Conservation (phyloP, 2,113 vertebrate species). For the Oncorhynchus mykiss region DNA sequence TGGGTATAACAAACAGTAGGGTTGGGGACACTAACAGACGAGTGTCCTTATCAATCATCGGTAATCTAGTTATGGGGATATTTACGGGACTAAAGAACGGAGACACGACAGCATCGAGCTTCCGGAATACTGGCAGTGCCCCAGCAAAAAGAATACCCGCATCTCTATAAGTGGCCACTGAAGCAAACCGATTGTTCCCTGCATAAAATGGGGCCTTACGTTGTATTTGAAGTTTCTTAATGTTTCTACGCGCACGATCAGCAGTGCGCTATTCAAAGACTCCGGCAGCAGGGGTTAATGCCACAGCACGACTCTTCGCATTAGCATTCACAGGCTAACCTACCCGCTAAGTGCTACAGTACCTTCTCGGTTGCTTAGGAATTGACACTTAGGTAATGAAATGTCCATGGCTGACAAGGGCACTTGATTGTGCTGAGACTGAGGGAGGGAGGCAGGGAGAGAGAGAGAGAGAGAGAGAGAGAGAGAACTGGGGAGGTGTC, state of each 20-base stretch:
- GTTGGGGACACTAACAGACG: constrained; percentile 21
- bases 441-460: neutral
- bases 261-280: neutral
- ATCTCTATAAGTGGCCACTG: constrained; percentile 43
- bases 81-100: constrained; percentile 59
- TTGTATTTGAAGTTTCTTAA: constrained; percentile 29
- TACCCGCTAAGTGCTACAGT: constrained; percentile 43
- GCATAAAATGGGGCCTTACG: constrained; percentile 29
- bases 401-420: constrained; percentile 60
- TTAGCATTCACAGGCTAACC: constrained; percentile 45
- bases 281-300: neutral
- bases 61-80: constrained; percentile 68
- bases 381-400: constrained; percentile 70
- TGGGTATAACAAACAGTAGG: constrained; percentile 35
- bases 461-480: constrained; percentile 12
- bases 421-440: constrained; percentile 61
- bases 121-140: constrained; percentile 52
- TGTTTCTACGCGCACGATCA: neutral
- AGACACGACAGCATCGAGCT: constrained; percentile 38
- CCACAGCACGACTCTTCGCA: constrained; percentile 18
- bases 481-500: constrained; percentile 31
- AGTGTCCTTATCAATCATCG: constrained; percentile 60
- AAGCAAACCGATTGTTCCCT: constrained; percentile 49
- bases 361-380: constrained; percentile 63
- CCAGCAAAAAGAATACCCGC: constrained; percentile 39